Conservation (phyloP, 2,888 invertebrate species). For the Hydropsyche betteni region DNA sequence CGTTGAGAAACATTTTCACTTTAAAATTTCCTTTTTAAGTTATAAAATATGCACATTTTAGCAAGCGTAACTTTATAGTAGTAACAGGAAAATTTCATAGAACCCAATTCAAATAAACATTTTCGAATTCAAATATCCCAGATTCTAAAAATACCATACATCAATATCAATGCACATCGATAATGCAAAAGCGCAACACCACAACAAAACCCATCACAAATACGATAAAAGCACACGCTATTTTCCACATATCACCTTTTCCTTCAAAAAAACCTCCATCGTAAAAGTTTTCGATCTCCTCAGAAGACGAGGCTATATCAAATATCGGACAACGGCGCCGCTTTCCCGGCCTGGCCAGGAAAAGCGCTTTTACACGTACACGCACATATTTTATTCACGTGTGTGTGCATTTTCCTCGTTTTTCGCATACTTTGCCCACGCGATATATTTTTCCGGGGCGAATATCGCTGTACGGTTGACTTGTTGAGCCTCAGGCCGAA, state of each 20-base stretch:
- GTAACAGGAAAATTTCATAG: too few species aligned
- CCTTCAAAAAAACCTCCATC: neutral
- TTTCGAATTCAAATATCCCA: too few species aligned
- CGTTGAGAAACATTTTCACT: too few species aligned
- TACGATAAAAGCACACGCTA: neutral
- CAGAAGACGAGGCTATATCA: neutral
- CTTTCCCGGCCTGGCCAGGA: neutral
- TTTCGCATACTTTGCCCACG: neutral
- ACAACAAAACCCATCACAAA: too few species aligned
- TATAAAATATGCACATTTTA: too few species aligned
- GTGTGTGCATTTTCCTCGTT: neutral
- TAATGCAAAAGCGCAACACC: too few species aligned
- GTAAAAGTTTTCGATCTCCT: slow-evolving; percentile 11
- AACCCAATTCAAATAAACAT: too few species aligned
- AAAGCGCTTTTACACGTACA: neutral
- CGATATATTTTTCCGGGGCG: neutral
- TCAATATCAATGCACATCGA: too few species aligned
- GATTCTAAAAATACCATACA: too few species aligned
- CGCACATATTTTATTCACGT: neutral
- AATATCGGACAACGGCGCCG: slow-evolving; percentile 7
- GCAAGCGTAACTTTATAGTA: too few species aligned
- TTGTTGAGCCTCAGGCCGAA: slow-evolving; percentile 21
- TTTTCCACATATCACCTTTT: neutral
- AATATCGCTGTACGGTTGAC: slow-evolving; percentile 22
- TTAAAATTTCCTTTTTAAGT: too few species aligned